Evolutionary conservation across 2,113 vertebrate species (phyloP).

Genomic region (Grallaria varia): DNA sequence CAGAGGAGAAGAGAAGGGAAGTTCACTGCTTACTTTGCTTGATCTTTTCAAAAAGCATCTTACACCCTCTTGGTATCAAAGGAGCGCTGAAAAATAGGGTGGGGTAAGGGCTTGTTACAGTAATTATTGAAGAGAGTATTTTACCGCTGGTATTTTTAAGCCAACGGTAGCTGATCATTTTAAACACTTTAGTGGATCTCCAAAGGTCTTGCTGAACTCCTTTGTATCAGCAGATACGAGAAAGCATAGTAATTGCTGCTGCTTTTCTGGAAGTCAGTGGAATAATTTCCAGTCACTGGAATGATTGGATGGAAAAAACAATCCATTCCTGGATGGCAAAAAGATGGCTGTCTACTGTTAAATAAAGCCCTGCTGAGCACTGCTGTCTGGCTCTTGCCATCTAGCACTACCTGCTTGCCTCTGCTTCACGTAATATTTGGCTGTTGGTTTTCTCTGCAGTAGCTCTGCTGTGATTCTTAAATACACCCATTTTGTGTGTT

Average conservation of each 20-base stretch:
- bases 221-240: background rate
- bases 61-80: background rate
- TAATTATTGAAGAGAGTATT: background rate
- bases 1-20: background rate
- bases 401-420: background rate
- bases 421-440: background rate
- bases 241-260: background rate
- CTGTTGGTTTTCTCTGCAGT: background rate
- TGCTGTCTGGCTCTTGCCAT: background rate
- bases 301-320: background rate
- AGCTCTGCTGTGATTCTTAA: background rate
- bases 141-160: background rate
- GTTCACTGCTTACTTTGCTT: background rate
- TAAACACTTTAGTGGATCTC: background rate
- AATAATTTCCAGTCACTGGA: background rate
- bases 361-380: background rate
- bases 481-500: background rate
- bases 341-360: background rate
- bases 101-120: background rate
- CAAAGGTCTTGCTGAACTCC: background rate
- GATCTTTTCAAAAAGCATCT: background rate
- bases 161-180: background rate
- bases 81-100: background rate
- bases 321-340: background rate
- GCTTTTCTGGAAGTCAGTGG: background rate